Percentiles rank a stretch among this genome's conserved stretches.
phyloP scores from a whole-genome alignment of 2,797 vertebrate species.

The Champsocephalus esox region DNA sequence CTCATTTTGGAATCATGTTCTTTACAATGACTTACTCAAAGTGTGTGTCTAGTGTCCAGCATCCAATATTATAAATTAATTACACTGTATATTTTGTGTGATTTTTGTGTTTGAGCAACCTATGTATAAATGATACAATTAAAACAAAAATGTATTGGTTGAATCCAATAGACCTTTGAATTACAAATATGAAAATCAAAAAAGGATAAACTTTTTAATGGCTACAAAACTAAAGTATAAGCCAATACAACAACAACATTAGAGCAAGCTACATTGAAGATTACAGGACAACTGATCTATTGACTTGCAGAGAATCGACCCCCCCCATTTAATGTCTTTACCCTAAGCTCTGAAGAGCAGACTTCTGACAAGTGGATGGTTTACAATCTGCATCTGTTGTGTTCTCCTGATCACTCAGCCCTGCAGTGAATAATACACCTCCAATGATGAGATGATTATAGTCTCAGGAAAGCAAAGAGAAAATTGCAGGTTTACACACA shows the following conservation, averaged over 20 bases:
- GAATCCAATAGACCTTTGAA: not conserved
- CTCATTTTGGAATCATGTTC: too few relatives aligned
- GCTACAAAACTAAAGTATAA: not conserved
- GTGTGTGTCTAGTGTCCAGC: too few relatives aligned
- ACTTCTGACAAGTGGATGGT: conserved; percentile 2
- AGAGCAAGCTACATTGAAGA: not conserved
- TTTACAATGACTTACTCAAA: too few relatives aligned
- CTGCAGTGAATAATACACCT: not conserved
- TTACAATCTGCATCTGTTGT: conserved; percentile 20
- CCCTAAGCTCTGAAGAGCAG: not conserved
- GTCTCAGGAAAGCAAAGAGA: conserved; percentile 4
- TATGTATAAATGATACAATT: not conserved
- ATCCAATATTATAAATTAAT: too few relatives aligned
- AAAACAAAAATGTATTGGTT: not conserved
- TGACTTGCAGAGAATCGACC: not conserved
- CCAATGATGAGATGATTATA: conserved; percentile 2
- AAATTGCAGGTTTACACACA: not conserved
- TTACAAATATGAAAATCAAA: too few relatives aligned
- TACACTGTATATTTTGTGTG: too few relatives aligned
- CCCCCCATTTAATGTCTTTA: too few relatives aligned
- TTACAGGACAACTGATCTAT: not conserved
- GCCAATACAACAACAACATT: not conserved
- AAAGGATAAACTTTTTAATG: not conserved
- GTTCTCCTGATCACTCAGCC: not conserved
- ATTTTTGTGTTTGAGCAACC: not conserved